phyloP scores from a whole-genome alignment of 2,797 vertebrate species.

The Antennarius maculatus region DNA sequence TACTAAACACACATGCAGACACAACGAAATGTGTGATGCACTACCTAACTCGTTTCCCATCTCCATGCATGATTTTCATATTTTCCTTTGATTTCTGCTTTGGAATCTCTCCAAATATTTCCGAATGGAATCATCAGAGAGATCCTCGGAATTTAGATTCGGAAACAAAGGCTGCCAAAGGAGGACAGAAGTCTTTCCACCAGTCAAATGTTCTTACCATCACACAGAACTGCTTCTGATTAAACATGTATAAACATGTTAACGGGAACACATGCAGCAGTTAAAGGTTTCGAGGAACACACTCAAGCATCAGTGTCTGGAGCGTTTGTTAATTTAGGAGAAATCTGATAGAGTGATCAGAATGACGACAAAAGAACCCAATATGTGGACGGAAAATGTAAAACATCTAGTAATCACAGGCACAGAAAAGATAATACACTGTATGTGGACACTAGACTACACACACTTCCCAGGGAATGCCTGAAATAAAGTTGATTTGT shows the following conservation, averaged over 20 bases:
- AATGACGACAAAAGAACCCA: not conserved
- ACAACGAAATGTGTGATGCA: slow-evolving; percentile 10
- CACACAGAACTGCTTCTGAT: slow-evolving; percentile 1
- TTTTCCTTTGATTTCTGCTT: slow-evolving; percentile 17
- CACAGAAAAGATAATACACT: slow-evolving; percentile 23
- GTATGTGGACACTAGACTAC: not conserved
- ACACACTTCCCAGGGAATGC: not conserved
- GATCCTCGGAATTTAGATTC: slow-evolving; percentile 28
- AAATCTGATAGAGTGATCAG: slow-evolving; percentile 55
- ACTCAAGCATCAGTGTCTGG: too few species aligned
- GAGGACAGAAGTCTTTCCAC: not conserved
- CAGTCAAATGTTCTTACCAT: slow-evolving; percentile 15
- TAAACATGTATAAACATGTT: not conserved
- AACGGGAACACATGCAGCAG: not conserved
- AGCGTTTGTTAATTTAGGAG: not conserved
- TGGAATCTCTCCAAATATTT: slow-evolving; percentile 20
- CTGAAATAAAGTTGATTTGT: slow-evolving; percentile 28
- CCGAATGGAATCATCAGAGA: slow-evolving; percentile 14
- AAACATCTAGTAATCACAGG: too few species aligned
- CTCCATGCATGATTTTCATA: slow-evolving; percentile 16
- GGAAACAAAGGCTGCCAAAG: slow-evolving; percentile 3
- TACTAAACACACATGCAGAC: slow-evolving; percentile 9
- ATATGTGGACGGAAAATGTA: too few species aligned
- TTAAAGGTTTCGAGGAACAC: not conserved
- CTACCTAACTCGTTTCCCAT: slow-evolving; percentile 17